Base-by-base conservation (phyloP, 2,888 invertebrate species). In the Ferdinandea cuprea region DNA sequence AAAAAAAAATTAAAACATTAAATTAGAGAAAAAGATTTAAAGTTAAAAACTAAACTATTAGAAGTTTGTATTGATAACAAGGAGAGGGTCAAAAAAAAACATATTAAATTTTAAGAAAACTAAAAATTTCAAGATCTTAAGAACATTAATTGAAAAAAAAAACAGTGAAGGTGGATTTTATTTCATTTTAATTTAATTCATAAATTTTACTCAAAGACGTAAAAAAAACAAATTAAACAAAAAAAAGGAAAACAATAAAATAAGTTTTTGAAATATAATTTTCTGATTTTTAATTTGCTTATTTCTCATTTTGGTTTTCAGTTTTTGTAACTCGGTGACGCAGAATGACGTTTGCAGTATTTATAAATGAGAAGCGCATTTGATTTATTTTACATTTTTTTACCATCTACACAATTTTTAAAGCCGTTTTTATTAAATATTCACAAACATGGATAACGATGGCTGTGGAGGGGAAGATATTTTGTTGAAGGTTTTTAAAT, bases 181-280 rank as follows among this genome's bases (percentile, higher is more conserved):
- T 59, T 65, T 65, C 15, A 35, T 65, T 81, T 76, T 66, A 56
- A 65, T 81, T 76, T 66, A 56, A 65, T 69, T 80, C 65, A 65
- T 74, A 63, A 52, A 65, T 69, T 69, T 69, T 65, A 81, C 71
- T 71, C 52, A 17, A 59, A 80, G 58, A 74, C 56, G 66, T 15
- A 48, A 65, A 25, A 35, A 63, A 46, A 52, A 42, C 5, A 58
- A 44, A 37, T 61, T 35, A 63, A 30, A 13, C 2, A 48, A 17
- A 30, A 3, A 58, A 0, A 42, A 11, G 63, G 44, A 76, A 76
- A 66, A 42, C 46, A 81, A 81, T 81, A 81, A 76, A 81, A 61
- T 35, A 40, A 59, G 69, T 81, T 80, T 81, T 71, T 76, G 52
- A 81, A 65, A 76, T 48, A 65, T 32, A 71, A 58, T 50, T 69